Evolutionary conservation across 2,797 vertebrate genomes (phyloP).

Genomic region (Percopsis omiscomaycus): DNA sequence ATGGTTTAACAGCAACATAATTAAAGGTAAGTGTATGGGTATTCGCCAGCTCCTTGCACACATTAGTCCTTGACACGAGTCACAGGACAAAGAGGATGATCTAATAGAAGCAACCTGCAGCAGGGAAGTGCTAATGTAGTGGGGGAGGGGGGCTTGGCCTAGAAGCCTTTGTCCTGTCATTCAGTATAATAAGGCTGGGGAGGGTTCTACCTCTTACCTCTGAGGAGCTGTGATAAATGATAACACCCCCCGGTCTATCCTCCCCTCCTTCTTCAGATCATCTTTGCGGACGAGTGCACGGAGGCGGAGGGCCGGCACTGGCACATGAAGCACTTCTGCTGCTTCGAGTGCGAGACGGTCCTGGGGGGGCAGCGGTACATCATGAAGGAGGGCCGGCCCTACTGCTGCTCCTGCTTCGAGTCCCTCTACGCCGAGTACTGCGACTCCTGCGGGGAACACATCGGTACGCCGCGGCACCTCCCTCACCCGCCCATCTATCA

Average conservation of each 20-base stretch:
- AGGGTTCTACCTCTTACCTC: conserved; percentile 22
- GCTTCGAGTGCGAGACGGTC: conserved; percentile 95
- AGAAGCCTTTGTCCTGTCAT: conserved; percentile 54
- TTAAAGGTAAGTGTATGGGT: conserved; percentile 60
- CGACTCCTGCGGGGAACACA: conserved; percentile 96
- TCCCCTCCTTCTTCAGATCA: conserved; percentile 80
- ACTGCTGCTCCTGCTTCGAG: conserved; percentile 97
- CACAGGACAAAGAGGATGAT: conserved; percentile 49
- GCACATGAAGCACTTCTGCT: conserved; percentile 99
- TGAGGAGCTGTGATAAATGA: conserved; percentile 45
- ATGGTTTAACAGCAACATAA: conserved; percentile 46
- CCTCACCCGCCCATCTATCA: not conserved
- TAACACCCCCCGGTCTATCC: not conserved
- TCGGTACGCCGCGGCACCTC: conserved; percentile 78
- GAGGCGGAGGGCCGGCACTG: conserved; percentile 97
- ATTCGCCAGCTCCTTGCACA: conserved; percentile 37
- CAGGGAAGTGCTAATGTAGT: conserved; percentile 26
- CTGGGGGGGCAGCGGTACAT: conserved; percentile 98
- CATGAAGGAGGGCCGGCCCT: conserved; percentile 97
- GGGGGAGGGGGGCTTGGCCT: conserved; percentile 3
- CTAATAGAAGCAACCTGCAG: conserved; percentile 39
- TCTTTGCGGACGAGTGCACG: conserved; percentile 96
- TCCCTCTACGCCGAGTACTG: conserved; percentile 96
- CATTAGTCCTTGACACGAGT: conserved; percentile 51
- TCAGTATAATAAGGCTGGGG: conserved; percentile 41